Percentiles rank a stretch among this genome's conserved stretches.
phyloP scores from a whole-genome alignment of 2,797 vertebrate genomes.

The Syncerus caffer region DNA sequence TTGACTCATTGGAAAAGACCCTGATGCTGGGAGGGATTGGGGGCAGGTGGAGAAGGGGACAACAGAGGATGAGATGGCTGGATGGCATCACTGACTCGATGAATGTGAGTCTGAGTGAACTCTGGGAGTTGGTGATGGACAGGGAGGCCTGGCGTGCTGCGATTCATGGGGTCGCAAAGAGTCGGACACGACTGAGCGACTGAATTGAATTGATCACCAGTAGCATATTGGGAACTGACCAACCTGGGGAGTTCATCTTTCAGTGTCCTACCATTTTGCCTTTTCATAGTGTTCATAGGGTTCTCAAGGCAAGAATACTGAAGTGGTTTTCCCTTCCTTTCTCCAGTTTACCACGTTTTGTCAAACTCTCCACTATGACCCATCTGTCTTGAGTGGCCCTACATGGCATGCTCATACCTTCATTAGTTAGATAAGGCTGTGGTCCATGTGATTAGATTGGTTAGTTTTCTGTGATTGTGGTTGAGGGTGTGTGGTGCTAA shows the following conservation, averaged over 20 bases:
- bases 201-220: background rate
- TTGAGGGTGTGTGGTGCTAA: background rate
- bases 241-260: background rate
- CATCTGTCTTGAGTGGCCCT: accelerated
- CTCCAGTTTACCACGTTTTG: background rate
- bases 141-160: too few species aligned
- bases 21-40: too few species aligned
- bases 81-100: too few species aligned
- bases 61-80: too few species aligned
- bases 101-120: too few species aligned
- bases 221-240: background rate
- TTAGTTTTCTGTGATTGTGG: background rate
- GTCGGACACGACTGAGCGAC: too few species aligned
- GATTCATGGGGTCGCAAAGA: too few species aligned
- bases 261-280: background rate
- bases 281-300: background rate
- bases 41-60: too few species aligned
- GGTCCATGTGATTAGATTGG: background rate
- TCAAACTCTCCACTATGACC: background rate
- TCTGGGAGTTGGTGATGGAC: too few species aligned
- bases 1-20: too few species aligned
- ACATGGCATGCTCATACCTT: background rate
- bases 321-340: background rate
- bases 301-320: background rate
- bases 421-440: background rate